These are phyloP conservation scores for Choristoneura fumiferana DNA, from an alignment of 1,140 invertebrate genomes.

Conservation along the genomic window DNA sequence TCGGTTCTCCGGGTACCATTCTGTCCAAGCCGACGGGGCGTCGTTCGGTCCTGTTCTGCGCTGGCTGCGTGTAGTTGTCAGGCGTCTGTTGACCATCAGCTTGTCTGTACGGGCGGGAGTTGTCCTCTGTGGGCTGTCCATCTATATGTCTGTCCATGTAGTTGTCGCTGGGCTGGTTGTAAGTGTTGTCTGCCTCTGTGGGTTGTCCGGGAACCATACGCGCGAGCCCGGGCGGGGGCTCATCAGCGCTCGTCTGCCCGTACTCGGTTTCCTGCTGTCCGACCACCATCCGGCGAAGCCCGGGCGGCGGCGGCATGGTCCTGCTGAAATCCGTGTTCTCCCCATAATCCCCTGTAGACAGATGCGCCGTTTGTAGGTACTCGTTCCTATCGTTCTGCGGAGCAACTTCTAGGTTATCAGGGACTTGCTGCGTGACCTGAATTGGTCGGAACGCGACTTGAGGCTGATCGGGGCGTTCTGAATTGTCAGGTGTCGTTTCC, in stretches of 20 bases:
- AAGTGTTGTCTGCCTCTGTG: conserved; percentile 55
- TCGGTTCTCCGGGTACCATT: conserved; percentile 73
- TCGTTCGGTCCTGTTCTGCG: conserved; percentile 46
- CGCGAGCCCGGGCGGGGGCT: conserved; percentile 78
- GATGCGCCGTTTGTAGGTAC: conserved; percentile 85
- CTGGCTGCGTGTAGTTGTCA: conserved; percentile 55
- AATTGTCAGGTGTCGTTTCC: conserved; percentile 82
- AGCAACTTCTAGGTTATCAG: conserved; percentile 80
- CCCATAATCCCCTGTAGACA: conserved; percentile 79
- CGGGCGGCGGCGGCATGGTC: conserved; percentile 80
- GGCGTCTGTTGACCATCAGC: conserved; percentile 68
- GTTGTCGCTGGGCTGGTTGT: conserved; percentile 60
- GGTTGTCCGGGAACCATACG: conserved; percentile 80
- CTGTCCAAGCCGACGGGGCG: conserved; percentile 68
- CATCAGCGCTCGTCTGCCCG: conserved; percentile 69
- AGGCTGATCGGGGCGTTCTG: conserved; percentile 80
- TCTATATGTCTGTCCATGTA: conserved; percentile 73
- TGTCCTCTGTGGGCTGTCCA: conserved; percentile 63
- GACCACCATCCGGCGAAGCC: conserved; percentile 81
- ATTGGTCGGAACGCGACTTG: conserved; percentile 49
- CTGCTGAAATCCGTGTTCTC: conserved; percentile 73
- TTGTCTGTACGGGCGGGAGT: conserved; percentile 58
- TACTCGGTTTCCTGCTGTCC: conserved; percentile 82
- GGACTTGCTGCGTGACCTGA: conserved; percentile 47
- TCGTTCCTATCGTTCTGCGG: conserved; percentile 84